Conservation (phyloP, 2,797 vertebrate genomes). For the Malacoctenus gilli region DNA sequence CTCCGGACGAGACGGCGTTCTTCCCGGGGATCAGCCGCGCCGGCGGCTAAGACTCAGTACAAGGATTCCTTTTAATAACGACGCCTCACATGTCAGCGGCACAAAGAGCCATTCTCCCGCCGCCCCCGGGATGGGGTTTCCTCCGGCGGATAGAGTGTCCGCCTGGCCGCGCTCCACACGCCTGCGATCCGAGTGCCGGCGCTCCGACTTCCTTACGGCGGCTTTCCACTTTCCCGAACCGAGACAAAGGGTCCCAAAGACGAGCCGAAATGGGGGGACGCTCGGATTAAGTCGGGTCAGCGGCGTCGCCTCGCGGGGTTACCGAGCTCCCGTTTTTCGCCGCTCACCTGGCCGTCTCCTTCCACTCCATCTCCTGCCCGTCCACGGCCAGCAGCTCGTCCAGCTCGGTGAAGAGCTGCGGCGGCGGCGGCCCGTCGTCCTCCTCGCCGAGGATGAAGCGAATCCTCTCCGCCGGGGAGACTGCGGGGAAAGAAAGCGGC, state of each 20-base stretch:
- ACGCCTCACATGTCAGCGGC: slow-evolving; percentile 57
- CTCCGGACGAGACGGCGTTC: slow-evolving; percentile 16
- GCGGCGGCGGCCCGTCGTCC: slow-evolving; percentile 93
- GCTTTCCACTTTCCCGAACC: slow-evolving; percentile 44
- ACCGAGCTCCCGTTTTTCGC: too few relatives aligned
- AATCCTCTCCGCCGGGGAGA: slow-evolving; percentile 95
- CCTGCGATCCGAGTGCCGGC: slow-evolving; percentile 36
- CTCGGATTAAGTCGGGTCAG: too few relatives aligned
- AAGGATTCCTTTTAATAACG: slow-evolving; percentile 57
- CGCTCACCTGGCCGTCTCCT: slow-evolving; percentile 95
- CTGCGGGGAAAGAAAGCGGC: slow-evolving; percentile 75
- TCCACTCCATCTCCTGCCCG: slow-evolving; percentile 98
- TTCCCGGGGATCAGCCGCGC: slow-evolving; percentile 1
- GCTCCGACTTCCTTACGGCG: too few relatives aligned
- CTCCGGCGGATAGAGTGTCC: slow-evolving; percentile 68
- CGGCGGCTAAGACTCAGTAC: slow-evolving; percentile 34
- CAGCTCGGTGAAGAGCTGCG: slow-evolving; percentile 98
- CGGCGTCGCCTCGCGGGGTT: too few relatives aligned
- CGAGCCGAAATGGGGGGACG: too few relatives aligned
- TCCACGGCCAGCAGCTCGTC: slow-evolving; percentile 93
- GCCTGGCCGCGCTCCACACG: slow-evolving; percentile 54
- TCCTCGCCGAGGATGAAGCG: slow-evolving; percentile 97
- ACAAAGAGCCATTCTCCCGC: slow-evolving; percentile 73
- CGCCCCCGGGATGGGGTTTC: slow-evolving; percentile 72
- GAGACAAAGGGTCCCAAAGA: slow-evolving; percentile 69